Conservation (phyloP, 1,140 invertebrate species). For the Procambarus clarkii region DNA sequence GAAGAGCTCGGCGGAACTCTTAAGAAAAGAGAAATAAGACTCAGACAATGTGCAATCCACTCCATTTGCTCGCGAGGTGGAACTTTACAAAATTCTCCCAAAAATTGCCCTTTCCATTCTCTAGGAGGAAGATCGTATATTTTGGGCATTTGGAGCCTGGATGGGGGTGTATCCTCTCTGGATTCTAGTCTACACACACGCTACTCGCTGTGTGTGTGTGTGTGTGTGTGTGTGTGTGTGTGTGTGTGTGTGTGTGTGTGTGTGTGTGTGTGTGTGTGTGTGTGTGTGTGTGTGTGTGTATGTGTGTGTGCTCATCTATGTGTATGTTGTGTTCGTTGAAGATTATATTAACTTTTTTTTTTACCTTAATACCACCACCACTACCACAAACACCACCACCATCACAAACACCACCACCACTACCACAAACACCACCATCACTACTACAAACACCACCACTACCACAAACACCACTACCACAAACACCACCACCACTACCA, state of each 20-base stretch:
- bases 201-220: neutral
- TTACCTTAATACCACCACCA: too few species aligned
- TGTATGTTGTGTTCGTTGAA: too few species aligned
- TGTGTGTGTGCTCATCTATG: too few species aligned
- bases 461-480: too few species aligned
- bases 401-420: too few species aligned
- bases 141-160: neutral
- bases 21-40: neutral
- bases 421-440: too few species aligned
- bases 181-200: neutral
- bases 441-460: too few species aligned
- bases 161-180: neutral
- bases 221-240: neutral
- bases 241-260: neutral
- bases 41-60: neutral
- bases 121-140: neutral
- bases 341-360: too few species aligned
- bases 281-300: neutral
- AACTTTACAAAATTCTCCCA: neutral
- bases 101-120: neutral
- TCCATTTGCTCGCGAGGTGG: neutral
- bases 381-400: too few species aligned
- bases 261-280: neutral
- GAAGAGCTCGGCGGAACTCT: too few species aligned
- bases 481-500: too few species aligned